Base-by-base conservation (phyloP, 2,797 vertebrate genomes). In the Nothura maculosa region DNA sequence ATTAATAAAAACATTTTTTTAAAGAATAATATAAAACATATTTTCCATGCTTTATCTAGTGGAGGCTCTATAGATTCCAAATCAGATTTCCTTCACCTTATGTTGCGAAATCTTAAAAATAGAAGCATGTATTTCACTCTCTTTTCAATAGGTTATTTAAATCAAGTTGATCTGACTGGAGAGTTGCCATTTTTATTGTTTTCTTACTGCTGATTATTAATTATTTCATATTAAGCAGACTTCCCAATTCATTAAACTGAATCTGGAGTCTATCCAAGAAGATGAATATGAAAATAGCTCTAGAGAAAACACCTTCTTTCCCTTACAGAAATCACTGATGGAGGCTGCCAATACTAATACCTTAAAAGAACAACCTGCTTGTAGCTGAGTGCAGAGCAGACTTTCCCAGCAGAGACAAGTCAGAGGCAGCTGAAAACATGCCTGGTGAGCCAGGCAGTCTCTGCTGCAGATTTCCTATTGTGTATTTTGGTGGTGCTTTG, bases 191-290 rank as follows among this genome's bases (percentile, higher is more conserved):
- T 90, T 81, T 81, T 38, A 62, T 20, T 61, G 17, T 78, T 78
- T 84, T 36, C 36, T 60, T 73, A 13, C 27, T 74, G 15, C 36
- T 73, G 18, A 1, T 57, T 18, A 77, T 80, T 83, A 82, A 83
- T 83, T 87, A 48, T 67, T 61, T 15, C 17, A 32, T 40, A 69
- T n/a, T 73, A 91, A 85, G 42, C 1, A 5, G 52, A 79, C 3
- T 85, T 38, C 28, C 61, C 79, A 81, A 87, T 86, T 92, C 38
- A 83, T 89, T 77, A 67, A 30, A 63, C 47, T 70, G 63, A 76
- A 86, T 79, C 58, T 85, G 88, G 47, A 89, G 64, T 90, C 40
- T 42, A 30, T 69, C 68, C 50, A 87, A 76, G 10, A 48, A 45
- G 38, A 74, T 4, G 1, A 42, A 43, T 52, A 61, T 43, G 54